phyloP scores from a whole-genome alignment of 2,113 vertebrate species.

The Smithornis capensis region DNA sequence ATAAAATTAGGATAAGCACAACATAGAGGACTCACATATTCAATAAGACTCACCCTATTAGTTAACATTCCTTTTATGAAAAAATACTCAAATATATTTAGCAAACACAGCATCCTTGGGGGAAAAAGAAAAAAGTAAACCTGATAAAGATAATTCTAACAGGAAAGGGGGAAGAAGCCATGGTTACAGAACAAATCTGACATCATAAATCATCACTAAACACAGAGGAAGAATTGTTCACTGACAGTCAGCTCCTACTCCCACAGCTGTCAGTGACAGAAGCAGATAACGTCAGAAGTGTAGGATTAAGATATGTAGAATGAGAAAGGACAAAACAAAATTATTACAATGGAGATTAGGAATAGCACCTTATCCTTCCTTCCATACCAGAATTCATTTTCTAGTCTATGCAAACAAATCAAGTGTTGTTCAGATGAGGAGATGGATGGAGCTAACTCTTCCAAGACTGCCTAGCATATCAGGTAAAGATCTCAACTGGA shows the following conservation, averaged over 20 bases:
- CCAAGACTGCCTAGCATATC: neutral
- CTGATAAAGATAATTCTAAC: neutral
- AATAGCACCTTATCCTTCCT: neutral
- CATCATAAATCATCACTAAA: neutral
- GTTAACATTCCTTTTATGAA: neutral
- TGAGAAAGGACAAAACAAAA: neutral
- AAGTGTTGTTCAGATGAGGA: neutral
- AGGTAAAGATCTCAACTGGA: neutral
- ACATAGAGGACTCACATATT: slow-evolving; percentile 33
- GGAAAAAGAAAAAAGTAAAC: neutral
- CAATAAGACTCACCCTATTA: neutral
- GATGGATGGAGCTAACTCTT: neutral
- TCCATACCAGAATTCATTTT: neutral
- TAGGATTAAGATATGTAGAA: neutral
- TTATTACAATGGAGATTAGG: neutral
- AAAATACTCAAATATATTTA: neutral
- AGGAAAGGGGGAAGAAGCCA: neutral
- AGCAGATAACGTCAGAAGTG: neutral
- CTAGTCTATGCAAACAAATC: neutral
- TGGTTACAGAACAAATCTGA: slow-evolving; percentile 7
- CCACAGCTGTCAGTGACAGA: slow-evolving; percentile 11
- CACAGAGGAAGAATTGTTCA: neutral
- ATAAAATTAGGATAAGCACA: slow-evolving; percentile 62
- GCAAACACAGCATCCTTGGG: neutral
- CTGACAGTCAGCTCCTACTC: neutral